Evolutionary conservation across 2,888 invertebrate species (phyloP).

Genomic region (Xanthorhoe designata): DNA sequence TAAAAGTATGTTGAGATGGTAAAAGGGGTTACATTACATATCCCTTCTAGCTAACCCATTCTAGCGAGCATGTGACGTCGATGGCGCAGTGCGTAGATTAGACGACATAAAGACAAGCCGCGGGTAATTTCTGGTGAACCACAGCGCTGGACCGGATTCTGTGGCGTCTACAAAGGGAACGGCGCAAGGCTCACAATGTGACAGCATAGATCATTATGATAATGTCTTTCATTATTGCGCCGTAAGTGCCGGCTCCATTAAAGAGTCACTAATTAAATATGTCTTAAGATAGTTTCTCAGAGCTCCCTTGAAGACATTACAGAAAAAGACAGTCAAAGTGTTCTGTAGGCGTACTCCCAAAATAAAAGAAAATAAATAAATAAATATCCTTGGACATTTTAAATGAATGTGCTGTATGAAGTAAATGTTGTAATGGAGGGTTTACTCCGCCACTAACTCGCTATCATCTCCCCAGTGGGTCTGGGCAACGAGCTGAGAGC

Average conservation of each 20-base stretch:
- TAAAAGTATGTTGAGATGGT: conserved; percentile 16
- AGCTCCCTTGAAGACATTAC: neutral
- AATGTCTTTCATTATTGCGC: conserved; percentile 2
- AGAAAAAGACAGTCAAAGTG: no score
- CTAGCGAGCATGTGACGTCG: conserved; percentile 7
- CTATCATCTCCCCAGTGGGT: neutral
- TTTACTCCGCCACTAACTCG: neutral
- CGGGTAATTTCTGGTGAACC: no score
- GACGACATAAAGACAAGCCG: no score
- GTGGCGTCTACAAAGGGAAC: neutral
- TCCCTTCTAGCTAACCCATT: no score
- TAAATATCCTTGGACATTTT: no score
- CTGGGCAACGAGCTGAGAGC: neutral
- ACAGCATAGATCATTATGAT: conserved; percentile 4
- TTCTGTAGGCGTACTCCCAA: no score
- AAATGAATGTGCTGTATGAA: neutral
- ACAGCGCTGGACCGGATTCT: no score
- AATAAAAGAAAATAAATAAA: no score
- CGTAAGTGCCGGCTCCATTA: conserved; percentile 11
- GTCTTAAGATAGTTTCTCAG: conserved; percentile 1
- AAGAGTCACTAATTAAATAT: conserved; percentile 7
- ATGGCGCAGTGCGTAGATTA: no score
- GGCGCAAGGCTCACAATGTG: neutral
- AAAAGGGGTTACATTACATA: conserved; percentile 6
- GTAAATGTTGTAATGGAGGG: no score